Conservation (phyloP, 2,888 invertebrate species). For the Epicampocera succincta region DNA sequence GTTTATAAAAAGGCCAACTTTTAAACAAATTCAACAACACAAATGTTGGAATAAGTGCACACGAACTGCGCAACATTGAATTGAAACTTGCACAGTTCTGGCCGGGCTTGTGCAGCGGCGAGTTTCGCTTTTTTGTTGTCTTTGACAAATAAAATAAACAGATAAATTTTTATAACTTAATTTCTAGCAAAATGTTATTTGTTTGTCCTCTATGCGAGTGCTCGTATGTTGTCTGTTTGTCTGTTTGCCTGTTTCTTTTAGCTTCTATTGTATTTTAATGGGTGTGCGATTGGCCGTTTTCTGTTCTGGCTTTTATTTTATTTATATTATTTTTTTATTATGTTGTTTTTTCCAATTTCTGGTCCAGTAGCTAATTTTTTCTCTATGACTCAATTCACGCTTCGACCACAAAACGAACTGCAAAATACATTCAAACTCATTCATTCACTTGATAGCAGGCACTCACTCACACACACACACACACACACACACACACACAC, state of each 20-base stretch:
- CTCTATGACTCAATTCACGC: conserved; percentile 61
- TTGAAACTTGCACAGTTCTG: not conserved
- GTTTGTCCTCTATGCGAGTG: conserved; percentile 27
- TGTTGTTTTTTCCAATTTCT: conserved; percentile 48
- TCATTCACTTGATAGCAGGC: conserved; percentile 34
- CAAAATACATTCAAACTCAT: conserved; percentile 58
- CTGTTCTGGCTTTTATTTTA: conserved; percentile 22
- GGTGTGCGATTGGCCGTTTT: conserved; percentile 50
- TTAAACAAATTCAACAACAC: not conserved
- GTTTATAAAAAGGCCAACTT: conserved; percentile 1
- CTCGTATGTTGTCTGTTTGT: conserved; percentile 20
- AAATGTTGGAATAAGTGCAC: too few relatives aligned
- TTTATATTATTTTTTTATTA: not conserved
- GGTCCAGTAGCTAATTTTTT: conserved; percentile 63
- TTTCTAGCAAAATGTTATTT: conserved; percentile 65
- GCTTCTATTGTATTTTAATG: conserved; percentile 62
- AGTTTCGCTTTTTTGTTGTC: conserved; percentile 6
- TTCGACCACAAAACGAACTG: conserved; percentile 68
- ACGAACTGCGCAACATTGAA: not conserved
- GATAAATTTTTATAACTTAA: conserved; percentile 68
- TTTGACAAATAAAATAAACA: conserved; percentile 55
- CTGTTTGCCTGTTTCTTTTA: conserved; percentile 52
- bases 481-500: not conserved
- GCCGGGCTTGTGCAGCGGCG: not conserved
- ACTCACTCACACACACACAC: not conserved